Percentiles rank a stretch among this genome's conserved stretches.
Conservation (phyloP, 2,797 vertebrate species). For the Ciconia nigra region DNA sequence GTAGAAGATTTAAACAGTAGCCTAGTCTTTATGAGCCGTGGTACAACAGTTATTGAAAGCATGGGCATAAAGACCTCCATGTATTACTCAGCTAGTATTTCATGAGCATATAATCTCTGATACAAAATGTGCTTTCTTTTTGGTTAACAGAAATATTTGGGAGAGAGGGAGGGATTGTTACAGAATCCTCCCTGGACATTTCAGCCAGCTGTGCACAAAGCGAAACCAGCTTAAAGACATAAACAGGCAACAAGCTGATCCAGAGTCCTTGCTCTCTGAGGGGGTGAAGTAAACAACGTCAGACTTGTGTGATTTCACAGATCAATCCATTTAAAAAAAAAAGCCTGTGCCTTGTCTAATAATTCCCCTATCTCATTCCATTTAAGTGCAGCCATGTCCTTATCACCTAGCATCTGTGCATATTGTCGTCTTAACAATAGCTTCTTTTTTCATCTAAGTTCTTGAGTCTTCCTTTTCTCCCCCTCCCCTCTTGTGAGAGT, state of each 20-base stretch:
- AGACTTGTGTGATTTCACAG: background rate
- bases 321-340: background rate
- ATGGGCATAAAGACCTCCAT: background rate
- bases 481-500: slow-evolving; percentile 19
- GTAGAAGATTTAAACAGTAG: background rate
- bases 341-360: background rate
- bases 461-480: slow-evolving; percentile 12
- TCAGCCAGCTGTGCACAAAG: background rate
- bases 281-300: background rate
- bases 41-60: background rate
- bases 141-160: background rate
- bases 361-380: background rate
- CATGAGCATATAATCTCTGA: background rate
- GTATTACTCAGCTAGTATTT: background rate
- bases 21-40: background rate
- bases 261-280: background rate
- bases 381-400: background rate
- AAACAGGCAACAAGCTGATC: background rate
- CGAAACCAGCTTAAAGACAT: background rate
- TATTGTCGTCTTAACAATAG: slow-evolving; percentile 69
- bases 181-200: background rate
- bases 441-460: slow-evolving; percentile 21
- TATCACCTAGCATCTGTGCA: background rate
- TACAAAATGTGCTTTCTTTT: background rate
- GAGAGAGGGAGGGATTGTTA: background rate